phyloP scores from a whole-genome alignment of 2,888 invertebrate species.

The Oscheius myriophilus region DNA sequence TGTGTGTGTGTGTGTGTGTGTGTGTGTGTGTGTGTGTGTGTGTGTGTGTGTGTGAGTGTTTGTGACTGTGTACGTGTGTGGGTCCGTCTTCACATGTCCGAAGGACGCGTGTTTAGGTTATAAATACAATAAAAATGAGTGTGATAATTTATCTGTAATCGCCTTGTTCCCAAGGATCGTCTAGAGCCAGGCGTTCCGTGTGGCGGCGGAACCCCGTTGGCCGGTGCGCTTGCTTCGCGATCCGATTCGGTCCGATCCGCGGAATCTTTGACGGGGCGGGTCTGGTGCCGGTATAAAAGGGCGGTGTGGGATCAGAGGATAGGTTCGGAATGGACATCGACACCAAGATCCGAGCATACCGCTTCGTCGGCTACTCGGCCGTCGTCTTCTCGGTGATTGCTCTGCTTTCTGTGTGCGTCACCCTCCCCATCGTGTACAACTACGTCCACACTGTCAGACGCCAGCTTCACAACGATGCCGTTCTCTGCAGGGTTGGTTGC shows the following conservation, averaged over 20 bases:
- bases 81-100: no score
- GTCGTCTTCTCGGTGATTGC: conserved; percentile 52
- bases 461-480: conserved; percentile 50
- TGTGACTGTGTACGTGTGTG: no score
- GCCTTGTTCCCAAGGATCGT: no score
- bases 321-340: conserved; percentile 33
- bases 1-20: no score
- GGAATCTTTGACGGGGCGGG: conserved; percentile 20
- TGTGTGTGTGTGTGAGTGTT: no score
- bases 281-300: conserved; percentile 17
- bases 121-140: no score
- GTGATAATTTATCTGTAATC: no score
- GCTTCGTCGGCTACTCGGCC: conserved; percentile 60
- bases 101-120: no score
- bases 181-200: no score
- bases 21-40: no score
- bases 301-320: not conserved
- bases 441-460: conserved; percentile 52
- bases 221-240: not conserved
- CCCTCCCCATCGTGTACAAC: conserved; percentile 58
- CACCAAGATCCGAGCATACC: conserved; percentile 53
- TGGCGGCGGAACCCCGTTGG: no score
- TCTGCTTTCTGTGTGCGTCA: conserved; percentile 42
- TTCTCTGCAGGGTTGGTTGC: conserved; percentile 44
- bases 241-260: conserved; percentile 28